Evolutionary conservation across 2,888 invertebrate species (phyloP).

Genomic region (Archips crataeganus): DNA sequence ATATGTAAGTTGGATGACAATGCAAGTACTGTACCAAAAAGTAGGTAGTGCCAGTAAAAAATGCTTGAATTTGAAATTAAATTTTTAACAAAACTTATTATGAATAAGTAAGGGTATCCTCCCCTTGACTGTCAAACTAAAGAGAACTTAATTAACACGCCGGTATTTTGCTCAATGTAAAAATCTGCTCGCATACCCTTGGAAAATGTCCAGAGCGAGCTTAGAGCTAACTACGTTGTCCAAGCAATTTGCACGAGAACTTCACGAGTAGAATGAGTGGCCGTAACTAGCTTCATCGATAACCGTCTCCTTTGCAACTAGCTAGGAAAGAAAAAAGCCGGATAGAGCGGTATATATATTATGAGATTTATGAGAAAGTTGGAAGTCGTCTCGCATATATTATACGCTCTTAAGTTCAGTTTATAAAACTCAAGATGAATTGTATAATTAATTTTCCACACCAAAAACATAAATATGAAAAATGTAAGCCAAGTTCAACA

Average conservation of each 20-base stretch:
- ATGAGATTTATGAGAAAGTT: too few species aligned
- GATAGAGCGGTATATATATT: too few species aligned
- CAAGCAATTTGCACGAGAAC: conserved; percentile 27
- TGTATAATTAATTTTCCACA: too few species aligned
- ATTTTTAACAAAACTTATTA: too few species aligned
- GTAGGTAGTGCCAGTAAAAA: too few species aligned
- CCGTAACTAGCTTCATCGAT: not conserved
- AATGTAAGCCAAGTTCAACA: too few species aligned
- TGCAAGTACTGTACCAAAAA: too few species aligned
- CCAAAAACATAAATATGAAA: too few species aligned
- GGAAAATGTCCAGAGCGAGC: conserved; percentile 21
- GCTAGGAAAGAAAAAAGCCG: too few species aligned
- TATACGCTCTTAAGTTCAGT: not conserved
- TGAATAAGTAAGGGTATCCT: not conserved
- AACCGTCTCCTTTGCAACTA: not conserved
- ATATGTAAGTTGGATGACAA: too few species aligned
- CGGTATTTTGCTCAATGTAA: conserved; percentile 1
- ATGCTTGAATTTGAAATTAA: too few species aligned
- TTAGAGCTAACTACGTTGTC: conserved; percentile 35
- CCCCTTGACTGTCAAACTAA: not conserved
- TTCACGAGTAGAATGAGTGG: not conserved
- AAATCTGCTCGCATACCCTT: conserved; percentile 8
- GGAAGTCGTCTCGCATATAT: not conserved
- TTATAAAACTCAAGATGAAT: not conserved
- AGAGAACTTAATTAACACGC: not conserved